Evolutionary conservation across 2,113 vertebrate species (phyloP), one percentile per base, ranked within the genome.

Genomic region (Mesoclemmys tuberculata): DNA sequence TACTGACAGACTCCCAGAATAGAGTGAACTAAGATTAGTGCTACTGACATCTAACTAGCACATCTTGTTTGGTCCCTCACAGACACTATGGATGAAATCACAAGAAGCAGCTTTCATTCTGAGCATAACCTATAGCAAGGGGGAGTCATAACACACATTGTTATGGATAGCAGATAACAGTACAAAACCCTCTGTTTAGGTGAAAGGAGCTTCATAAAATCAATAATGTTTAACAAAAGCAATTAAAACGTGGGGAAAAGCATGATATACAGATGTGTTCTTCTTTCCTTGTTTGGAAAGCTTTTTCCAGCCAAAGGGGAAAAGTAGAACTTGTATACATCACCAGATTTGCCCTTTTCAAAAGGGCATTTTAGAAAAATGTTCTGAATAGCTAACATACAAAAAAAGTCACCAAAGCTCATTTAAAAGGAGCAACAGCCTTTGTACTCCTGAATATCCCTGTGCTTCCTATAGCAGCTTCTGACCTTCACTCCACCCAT

Each of bases 141-240:
- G 56, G 1, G 6, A 38, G 38, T 5, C 49, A n/a, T n/a, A n/a
- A n/a, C n/a, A 8, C 31, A 4, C 1, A 74, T 38, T 38, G 64
- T 35, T 11, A 61, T 1, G 16, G 22, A 44, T 10, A 10, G 68
- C 41, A 44, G 74, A 77, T 26, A 41, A 56, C 4, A 6, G 68
- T 78, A 46, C 93, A 46, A 9, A 90, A 82, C 54, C 90, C 35
- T 24, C 54, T 24, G 4, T 49, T 78, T 10, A 9, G 75, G 38
- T 74, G 18, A 38, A 88, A 35, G 78, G 44, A 83, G 79, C 1
- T 0, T 64, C 82, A 64, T 52, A 77, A 92, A 95, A 54, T 51
- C 48, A 80, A 87, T 18, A 64, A 89, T 14, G 88, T 58, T 93
- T 64, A 90, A 94, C 89, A 94, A 78, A 35, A 82, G 84, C 71